Evolutionary conservation across 2,113 vertebrate species (phyloP).

Genomic region (Vidua macroura): DNA sequence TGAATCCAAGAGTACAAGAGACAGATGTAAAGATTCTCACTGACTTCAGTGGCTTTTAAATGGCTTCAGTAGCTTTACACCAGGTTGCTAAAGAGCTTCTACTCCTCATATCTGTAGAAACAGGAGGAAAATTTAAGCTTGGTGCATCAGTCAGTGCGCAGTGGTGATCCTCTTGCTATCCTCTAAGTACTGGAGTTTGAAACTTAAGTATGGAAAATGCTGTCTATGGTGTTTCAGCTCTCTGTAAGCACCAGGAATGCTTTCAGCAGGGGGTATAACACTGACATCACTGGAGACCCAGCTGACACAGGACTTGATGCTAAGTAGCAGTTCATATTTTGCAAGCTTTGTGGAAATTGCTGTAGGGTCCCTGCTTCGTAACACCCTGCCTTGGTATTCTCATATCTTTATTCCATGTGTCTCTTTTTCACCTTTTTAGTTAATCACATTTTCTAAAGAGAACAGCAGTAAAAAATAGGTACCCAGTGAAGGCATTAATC

Average conservation of each 20-base stretch:
- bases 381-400: background rate
- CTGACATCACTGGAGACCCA: background rate
- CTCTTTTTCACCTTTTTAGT: background rate
- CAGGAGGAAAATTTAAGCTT: background rate
- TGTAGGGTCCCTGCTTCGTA: background rate
- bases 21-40: background rate
- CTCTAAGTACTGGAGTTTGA: background rate
- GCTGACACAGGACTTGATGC: background rate
- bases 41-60: background rate
- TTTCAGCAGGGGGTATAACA: background rate
- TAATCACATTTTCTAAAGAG: slow-evolving; percentile 35
- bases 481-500: background rate
- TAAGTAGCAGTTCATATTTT: background rate
- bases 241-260: background rate
- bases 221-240: background rate
- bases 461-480: slow-evolving; percentile 19
- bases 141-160: background rate
- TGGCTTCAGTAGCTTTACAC: background rate
- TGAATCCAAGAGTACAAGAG: background rate
- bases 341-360: background rate
- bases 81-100: background rate
- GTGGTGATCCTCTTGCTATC: background rate
- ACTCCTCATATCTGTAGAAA: background rate
- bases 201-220: background rate
- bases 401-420: background rate